phyloP scores from a whole-genome alignment of 2,113 vertebrate species.

The Dipodomys stephensi region DNA sequence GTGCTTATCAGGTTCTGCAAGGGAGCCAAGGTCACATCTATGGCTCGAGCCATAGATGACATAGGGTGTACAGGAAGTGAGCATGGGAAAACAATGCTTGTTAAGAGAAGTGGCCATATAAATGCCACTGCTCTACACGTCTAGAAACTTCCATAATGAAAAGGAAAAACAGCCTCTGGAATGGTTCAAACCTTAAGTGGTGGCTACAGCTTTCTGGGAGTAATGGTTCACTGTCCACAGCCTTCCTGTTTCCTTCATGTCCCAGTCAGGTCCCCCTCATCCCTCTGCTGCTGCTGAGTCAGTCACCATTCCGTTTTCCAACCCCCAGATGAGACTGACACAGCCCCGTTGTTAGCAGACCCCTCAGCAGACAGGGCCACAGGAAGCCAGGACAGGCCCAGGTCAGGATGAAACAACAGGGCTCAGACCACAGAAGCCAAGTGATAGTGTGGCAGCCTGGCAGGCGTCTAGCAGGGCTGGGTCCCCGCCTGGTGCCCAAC shows the following conservation, averaged over 20 bases:
- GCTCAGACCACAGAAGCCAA: neutral
- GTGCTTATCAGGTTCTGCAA: rapidly evolving
- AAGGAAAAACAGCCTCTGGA: rapidly evolving
- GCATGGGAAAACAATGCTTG: neutral
- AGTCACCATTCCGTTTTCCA: neutral
- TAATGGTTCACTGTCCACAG: too few species aligned
- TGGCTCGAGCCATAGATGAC: rapidly evolving
- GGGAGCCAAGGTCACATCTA: neutral
- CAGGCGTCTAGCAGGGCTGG: neutral
- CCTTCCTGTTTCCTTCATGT: too few species aligned
- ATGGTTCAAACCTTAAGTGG: neutral
- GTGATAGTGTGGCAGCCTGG: neutral
- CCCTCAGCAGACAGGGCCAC: neutral
- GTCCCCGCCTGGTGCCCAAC: neutral
- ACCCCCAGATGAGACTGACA: neutral
- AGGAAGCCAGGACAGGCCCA: too few species aligned
- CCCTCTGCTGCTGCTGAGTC: neutral
- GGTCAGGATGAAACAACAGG: too few species aligned
- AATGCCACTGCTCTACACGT: neutral
- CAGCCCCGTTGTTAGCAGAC: neutral
- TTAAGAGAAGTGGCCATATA: rapidly evolving
- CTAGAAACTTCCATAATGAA: neutral
- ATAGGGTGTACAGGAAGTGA: neutral
- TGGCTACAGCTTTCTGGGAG: neutral
- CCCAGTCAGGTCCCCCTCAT: neutral